Evolutionary conservation across 2,888 invertebrate species (phyloP).

Genomic region (Periphyllus acericola): DNA sequence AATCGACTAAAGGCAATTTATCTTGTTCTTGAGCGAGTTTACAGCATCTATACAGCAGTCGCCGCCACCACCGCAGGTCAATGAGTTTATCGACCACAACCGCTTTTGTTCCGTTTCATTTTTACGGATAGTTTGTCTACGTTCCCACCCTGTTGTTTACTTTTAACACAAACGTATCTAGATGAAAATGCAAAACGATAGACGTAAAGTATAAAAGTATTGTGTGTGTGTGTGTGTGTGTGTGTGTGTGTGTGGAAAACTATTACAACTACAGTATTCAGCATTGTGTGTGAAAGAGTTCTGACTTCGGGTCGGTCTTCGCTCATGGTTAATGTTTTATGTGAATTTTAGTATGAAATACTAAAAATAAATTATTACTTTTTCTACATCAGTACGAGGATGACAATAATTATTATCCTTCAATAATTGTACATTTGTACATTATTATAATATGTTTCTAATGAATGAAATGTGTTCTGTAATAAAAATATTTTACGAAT

Average conservation of each 20-base stretch:
- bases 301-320: no score
- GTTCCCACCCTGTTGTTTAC: background rate
- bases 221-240: background rate
- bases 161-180: background rate
- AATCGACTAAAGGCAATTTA: slow-evolving; percentile 20
- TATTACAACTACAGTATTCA: no score
- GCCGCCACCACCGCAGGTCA: background rate
- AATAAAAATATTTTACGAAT: no score
- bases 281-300: no score
- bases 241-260: no score
- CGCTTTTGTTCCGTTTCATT: background rate
- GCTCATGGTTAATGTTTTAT: no score
- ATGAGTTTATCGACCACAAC: background rate
- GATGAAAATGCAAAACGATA: slow-evolving; percentile 7
- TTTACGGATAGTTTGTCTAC: background rate
- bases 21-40: background rate
- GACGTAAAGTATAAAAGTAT: background rate
- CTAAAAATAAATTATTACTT: no score
- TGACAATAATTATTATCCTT: no score
- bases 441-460: background rate
- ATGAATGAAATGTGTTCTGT: background rate
- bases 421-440: background rate
- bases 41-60: background rate
- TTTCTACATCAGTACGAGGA: no score
- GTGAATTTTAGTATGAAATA: no score